phyloP scores from a whole-genome alignment of 2,888 invertebrate genomes.

The Drosophila kanekoi region DNA sequence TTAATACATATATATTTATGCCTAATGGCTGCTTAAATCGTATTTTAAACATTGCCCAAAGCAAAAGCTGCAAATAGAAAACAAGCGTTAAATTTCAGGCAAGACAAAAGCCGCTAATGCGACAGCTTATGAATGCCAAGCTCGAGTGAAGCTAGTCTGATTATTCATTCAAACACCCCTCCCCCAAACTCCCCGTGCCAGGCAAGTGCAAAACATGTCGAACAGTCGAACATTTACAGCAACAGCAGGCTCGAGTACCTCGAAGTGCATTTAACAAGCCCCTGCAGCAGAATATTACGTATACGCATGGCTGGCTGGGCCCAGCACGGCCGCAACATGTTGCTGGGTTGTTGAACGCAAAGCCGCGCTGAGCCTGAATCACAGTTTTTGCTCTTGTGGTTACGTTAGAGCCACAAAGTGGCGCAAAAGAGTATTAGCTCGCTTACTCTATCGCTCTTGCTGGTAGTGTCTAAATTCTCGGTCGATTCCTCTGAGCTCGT shows the following conservation, averaged over 20 bases:
- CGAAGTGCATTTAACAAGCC: constrained; percentile 17
- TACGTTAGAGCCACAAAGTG: not conserved
- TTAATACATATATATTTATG: not conserved
- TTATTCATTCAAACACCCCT: not conserved
- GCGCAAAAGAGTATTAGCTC: constrained; percentile 4
- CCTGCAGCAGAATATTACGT: constrained; percentile 47
- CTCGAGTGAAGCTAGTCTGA: not conserved
- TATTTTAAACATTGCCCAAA: not conserved
- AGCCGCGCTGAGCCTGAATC: constrained; percentile 1
- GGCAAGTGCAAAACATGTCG: constrained; percentile 23
- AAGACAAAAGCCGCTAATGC: not conserved
- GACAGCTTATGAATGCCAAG: constrained; percentile 11
- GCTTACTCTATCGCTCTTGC: not conserved
- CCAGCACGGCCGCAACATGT: constrained; percentile 47
- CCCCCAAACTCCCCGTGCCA: not conserved
- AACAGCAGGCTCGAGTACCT: not conserved
- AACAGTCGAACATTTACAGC: constrained; percentile 15
- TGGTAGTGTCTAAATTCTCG: not conserved
- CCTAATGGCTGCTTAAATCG: not conserved
- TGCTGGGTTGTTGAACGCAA: constrained; percentile 1
- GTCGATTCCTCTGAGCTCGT: not conserved
- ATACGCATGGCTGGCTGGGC: constrained; percentile 55
- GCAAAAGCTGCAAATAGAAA: constrained; percentile 9
- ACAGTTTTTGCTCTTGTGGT: constrained; percentile 17
- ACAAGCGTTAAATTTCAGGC: constrained; percentile 10